Percentiles rank a stretch among this genome's conserved stretches.
phyloP scores from a whole-genome alignment of 2,113 vertebrate genomes.

The Hystrix brachyura region DNA sequence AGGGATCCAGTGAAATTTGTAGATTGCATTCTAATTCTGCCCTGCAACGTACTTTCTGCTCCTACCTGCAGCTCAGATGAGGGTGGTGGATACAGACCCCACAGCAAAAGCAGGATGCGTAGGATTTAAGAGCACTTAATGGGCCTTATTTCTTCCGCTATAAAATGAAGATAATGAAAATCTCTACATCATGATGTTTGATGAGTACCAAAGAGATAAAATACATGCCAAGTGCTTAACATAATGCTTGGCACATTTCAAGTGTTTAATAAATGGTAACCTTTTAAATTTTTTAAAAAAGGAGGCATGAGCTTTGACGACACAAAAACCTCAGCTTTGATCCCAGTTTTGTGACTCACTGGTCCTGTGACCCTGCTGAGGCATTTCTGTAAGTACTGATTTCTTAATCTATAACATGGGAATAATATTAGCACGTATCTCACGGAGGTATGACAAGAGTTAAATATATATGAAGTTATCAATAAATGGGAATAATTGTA shows the following conservation, averaged over 20 bases:
- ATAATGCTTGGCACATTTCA: not conserved
- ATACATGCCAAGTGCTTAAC: not conserved
- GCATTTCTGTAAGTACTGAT: not conserved
- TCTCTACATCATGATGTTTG: not conserved
- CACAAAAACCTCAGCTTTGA: not conserved
- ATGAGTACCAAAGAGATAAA: not conserved
- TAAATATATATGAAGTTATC: not conserved
- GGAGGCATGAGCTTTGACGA: not conserved
- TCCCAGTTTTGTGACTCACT: not conserved
- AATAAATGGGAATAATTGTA: slow-evolving; percentile 2
- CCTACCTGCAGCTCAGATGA: not conserved
- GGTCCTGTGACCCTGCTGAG: not conserved
- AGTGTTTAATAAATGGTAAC: not conserved
- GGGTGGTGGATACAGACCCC: not conserved
- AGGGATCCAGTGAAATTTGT: not conserved
- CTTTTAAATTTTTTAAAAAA: slow-evolving; percentile 9
- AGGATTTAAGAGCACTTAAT: not conserved
- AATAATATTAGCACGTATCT: not conserved
- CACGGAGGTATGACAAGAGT: not conserved
- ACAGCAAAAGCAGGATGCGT: not conserved
- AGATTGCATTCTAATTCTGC: not conserved
- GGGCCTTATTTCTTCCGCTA: not conserved
- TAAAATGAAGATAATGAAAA: slow-evolving; percentile 7
- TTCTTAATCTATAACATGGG: not conserved
- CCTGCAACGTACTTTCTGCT: not conserved